Conservation (phyloP, 2,888 invertebrate species). For the Lasioglossum marginatum region DNA sequence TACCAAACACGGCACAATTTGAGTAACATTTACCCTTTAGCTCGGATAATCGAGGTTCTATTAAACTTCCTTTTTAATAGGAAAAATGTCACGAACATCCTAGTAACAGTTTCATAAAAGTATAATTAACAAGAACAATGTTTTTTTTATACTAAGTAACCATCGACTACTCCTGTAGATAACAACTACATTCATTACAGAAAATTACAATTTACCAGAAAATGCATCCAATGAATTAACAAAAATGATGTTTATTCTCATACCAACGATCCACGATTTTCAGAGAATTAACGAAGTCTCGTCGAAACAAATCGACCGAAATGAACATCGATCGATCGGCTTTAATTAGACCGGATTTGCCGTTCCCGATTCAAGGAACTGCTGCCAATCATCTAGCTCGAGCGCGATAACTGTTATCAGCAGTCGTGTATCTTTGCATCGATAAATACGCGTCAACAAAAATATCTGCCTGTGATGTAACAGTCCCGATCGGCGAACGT, state of each 20-base stretch:
- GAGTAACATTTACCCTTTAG: neutral
- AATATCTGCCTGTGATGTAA: constrained; percentile 32
- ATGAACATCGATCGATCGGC: neutral
- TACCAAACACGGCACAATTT: neutral
- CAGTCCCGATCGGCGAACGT: neutral
- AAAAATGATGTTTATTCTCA: neutral
- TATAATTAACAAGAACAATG: too few relatives aligned
- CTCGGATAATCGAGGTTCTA: neutral
- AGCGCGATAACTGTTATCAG: constrained; percentile 30
- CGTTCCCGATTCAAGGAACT: neutral
- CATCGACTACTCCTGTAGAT: too few relatives aligned
- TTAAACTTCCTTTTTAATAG: neutral
- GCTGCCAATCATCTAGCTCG: neutral
- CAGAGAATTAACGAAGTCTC: neutral
- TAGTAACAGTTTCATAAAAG: neutral
- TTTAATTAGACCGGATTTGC: constrained; percentile 1
- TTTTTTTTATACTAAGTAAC: too few relatives aligned
- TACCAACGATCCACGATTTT: neutral
- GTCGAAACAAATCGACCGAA: neutral
- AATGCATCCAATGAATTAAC: too few relatives aligned
- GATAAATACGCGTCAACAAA: neutral
- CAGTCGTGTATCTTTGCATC: neutral
- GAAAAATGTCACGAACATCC: neutral
- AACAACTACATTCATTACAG: too few relatives aligned
- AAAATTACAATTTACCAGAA: too few relatives aligned